Percentiles rank a stretch among this genome's conserved stretches.
Conservation (phyloP, 2,888 invertebrate species). For the Syrphus vitripennis region DNA sequence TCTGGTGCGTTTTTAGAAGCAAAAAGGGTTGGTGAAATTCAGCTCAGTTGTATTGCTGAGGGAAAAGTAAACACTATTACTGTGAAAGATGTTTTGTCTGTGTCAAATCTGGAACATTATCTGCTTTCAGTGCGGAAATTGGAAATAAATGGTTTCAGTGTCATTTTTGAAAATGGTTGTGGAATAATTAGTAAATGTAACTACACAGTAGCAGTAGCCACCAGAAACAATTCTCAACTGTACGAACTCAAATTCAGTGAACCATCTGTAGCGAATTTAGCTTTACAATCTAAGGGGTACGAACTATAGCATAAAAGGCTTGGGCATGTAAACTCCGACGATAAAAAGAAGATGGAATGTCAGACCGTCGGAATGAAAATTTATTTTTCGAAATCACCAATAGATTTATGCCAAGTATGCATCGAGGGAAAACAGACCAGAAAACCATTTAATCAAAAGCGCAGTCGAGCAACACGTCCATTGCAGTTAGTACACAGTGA, state of each 20-base stretch:
- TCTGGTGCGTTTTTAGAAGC: conserved; percentile 28
- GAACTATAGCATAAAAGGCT: neutral
- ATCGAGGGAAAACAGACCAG: conserved; percentile 1
- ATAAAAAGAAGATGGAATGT: conserved; percentile 8
- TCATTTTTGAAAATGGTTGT: neutral
- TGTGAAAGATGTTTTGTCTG: neutral
- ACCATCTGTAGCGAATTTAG: neutral
- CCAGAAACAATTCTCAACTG: neutral
- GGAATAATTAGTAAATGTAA: neutral
- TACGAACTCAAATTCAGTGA: neutral
- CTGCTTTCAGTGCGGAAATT: neutral
- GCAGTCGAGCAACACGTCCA: neutral
- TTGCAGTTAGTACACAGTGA: conserved; percentile 3
- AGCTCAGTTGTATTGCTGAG: neutral
- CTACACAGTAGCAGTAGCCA: neutral
- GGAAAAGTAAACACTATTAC: neutral
- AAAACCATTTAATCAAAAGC: neutral
- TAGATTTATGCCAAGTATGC: neutral
- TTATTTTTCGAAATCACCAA: neutral
- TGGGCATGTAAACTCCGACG: neutral
- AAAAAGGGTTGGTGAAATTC: neutral
- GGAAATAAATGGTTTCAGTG: neutral
- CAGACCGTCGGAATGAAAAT: neutral
- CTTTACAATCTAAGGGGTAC: neutral
- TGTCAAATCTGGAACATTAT: neutral